Percentiles rank a stretch among this genome's conserved stretches.
phyloP scores from a whole-genome alignment of 2,888 invertebrate species.

The Apodemia mormo region DNA sequence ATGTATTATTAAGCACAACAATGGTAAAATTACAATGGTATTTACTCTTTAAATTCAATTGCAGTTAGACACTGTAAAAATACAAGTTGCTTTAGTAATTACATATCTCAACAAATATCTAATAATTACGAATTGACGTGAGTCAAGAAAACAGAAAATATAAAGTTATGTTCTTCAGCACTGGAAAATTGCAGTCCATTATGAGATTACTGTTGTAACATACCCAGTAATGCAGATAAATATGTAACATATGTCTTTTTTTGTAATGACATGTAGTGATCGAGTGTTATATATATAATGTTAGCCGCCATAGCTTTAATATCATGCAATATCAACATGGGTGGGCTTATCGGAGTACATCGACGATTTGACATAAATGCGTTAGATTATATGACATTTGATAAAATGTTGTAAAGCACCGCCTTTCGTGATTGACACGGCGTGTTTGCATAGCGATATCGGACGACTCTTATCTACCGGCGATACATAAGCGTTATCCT shows the following conservation, averaged over 20 bases:
- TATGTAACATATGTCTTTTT: slow-evolving; percentile 50
- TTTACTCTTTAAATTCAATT: too few species aligned
- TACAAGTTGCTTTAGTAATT: too few species aligned
- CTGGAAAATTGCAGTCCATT: slow-evolving; percentile 26
- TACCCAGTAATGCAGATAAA: slow-evolving; percentile 37
- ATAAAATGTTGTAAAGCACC: slow-evolving; percentile 78
- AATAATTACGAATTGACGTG: slow-evolving; percentile 34
- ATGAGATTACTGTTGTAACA: slow-evolving; percentile 29
- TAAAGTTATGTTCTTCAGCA: neutral
- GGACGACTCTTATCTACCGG: slow-evolving; percentile 61
- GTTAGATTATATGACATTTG: slow-evolving; percentile 78
- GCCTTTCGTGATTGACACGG: slow-evolving; percentile 76
- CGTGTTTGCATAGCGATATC: slow-evolving; percentile 71
- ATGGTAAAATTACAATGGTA: too few species aligned
- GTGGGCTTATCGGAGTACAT: slow-evolving; percentile 76
- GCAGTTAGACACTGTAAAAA: too few species aligned
- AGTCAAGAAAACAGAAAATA: slow-evolving; percentile 1
- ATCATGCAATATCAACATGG: slow-evolving; percentile 70
- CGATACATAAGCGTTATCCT: slow-evolving; percentile 50
- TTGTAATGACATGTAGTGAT: slow-evolving; percentile 45
- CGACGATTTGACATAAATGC: slow-evolving; percentile 79
- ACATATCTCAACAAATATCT: slow-evolving; percentile 25
- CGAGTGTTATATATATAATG: slow-evolving; percentile 43
- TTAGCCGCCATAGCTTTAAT: slow-evolving; percentile 59
- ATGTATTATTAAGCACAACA: too few species aligned